phyloP scores from a whole-genome alignment of 2,888 invertebrate species.

The Pseudococcus longispinus region DNA sequence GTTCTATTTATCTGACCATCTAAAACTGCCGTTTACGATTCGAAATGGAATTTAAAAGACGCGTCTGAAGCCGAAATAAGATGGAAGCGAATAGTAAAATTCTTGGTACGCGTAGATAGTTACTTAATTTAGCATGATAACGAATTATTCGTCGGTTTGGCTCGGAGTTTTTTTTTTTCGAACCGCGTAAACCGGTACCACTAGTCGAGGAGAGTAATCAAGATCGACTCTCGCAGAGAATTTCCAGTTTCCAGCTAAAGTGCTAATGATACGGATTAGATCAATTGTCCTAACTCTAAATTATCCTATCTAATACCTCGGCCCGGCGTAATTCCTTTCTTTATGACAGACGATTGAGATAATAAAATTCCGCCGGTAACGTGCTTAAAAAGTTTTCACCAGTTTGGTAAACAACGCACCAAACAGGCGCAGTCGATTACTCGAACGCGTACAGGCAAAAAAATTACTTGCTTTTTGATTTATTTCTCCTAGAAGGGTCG shows the following conservation, averaged over 20 bases:
- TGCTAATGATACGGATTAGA: slow-evolving; percentile 38
- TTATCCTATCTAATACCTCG: slow-evolving; percentile 21
- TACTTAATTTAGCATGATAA: slow-evolving; percentile 45
- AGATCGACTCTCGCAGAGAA: slow-evolving; percentile 39
- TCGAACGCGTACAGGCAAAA: neutral
- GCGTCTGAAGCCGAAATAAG: slow-evolving; percentile 1
- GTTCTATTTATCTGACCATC: slow-evolving; percentile 29
- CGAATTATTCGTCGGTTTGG: slow-evolving; percentile 27
- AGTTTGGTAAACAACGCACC: slow-evolving; percentile 6
- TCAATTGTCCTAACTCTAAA: slow-evolving; percentile 42
- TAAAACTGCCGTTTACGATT: slow-evolving; percentile 39
- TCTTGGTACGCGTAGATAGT: slow-evolving; percentile 29
- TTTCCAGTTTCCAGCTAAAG: slow-evolving; percentile 43
- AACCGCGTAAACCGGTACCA: slow-evolving; percentile 38
- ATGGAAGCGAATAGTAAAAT: slow-evolving; percentile 19
- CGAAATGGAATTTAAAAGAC: slow-evolving; percentile 27
- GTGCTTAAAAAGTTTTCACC: slow-evolving; percentile 8
- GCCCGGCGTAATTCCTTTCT: slow-evolving; percentile 11
- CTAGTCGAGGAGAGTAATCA: slow-evolving; percentile 14
- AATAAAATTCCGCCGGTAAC: slow-evolving; percentile 40
- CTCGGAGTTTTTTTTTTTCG: neutral
- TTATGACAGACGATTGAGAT: slow-evolving; percentile 45
- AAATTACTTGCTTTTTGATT: slow-evolving; percentile 38
- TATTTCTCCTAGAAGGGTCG: slow-evolving; percentile 12
- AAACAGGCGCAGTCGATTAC: neutral